Base-by-base conservation (phyloP, 2,888 invertebrate species). In the Fabriciana adippe region DNA sequence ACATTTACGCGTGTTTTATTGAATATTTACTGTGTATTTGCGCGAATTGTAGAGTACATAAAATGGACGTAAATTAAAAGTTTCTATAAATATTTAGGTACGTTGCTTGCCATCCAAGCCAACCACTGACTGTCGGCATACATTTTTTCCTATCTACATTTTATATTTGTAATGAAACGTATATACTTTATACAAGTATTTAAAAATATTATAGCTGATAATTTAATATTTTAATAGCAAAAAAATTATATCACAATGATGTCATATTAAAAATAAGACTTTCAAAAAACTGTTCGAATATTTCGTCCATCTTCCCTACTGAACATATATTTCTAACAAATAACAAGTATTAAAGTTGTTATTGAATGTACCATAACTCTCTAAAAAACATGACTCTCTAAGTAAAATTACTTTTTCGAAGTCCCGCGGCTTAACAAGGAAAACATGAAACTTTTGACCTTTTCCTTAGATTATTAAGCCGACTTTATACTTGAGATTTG, bases 341-440 rank as follows among this genome's bases (percentile, higher is more conserved):
- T 55, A 56, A 60, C 16, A 54, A 47, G 45, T 59, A 53, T 18
- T 60, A 35, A 48, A 11, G 45, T 73, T 72, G 76, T 76, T 76
- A 70, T 70, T 74, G 76, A 73, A 83, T 83, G 69, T 70, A 72
- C 78, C 80, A 77, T 85, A 76, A 72, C 75, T 68, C 75, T 68
- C 80, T 73, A 79, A 70, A 68, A 74, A 73, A 77, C 80, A 78
- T 76, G 73, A 78, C 71, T 74, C 68, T 64, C 70, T 73, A 79
- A 74, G 75, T 68, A 66, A 78, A 81, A 81, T 83, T 78, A 81
- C 79, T 80, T 79, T 80, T 79, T 78, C 75, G 76, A 79, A 79
- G 75, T 80, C 78, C 76, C 74, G 68, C 75, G 76, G 81, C 81
- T 81, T 86, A 86, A 87, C 84, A 85, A 87, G 84, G 82, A 81